A percentile compares a stretch with the other conserved stretches of the same genome.
Evolutionary conservation across 64 coral and sea anemone species (phyloP).

Genomic region (Montipora cactus): DNA sequence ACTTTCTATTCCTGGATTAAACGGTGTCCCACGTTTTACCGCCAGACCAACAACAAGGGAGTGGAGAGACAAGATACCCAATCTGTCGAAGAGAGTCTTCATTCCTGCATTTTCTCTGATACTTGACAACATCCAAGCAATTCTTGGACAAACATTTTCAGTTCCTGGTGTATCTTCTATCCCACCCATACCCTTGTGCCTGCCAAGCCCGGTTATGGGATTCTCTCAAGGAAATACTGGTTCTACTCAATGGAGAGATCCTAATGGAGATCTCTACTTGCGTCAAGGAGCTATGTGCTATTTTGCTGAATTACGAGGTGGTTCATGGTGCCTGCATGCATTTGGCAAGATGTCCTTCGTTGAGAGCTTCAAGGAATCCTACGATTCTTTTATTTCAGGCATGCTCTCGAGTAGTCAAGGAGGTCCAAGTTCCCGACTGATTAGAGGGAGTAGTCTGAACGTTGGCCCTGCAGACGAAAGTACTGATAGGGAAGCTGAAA

Average conservation of each 20-base stretch:
- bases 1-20: background rate
- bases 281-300: slow-evolving; percentile 58
- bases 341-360: slow-evolving; percentile 56
- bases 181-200: slow-evolving; percentile 26
- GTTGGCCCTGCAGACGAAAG: background rate
- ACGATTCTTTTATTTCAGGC: background rate
- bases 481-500: background rate
- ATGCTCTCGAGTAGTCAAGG: background rate
- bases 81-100: background rate
- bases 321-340: slow-evolving; percentile 38
- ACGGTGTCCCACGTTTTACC: background rate
- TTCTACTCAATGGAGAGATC: background rate
- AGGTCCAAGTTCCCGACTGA: background rate
- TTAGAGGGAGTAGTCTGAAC: background rate
- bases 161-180: slow-evolving; percentile 10
- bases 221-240: slow-evolving; percentile 14
- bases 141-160: slow-evolving; percentile 18
- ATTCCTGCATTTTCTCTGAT: slow-evolving; percentile 11
- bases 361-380: slow-evolving; percentile 28
- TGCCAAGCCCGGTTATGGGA: slow-evolving; percentile 48
- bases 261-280: slow-evolving; percentile 23
- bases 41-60: slow-evolving; percentile 6
- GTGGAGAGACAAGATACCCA: background rate
- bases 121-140: background rate
- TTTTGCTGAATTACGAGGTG: slow-evolving; percentile 38